Percentiles rank a stretch among this genome's conserved stretches.
Evolutionary conservation across 2,888 invertebrate species (phyloP).

Genomic region (Nipponacmea schrenckii): DNA sequence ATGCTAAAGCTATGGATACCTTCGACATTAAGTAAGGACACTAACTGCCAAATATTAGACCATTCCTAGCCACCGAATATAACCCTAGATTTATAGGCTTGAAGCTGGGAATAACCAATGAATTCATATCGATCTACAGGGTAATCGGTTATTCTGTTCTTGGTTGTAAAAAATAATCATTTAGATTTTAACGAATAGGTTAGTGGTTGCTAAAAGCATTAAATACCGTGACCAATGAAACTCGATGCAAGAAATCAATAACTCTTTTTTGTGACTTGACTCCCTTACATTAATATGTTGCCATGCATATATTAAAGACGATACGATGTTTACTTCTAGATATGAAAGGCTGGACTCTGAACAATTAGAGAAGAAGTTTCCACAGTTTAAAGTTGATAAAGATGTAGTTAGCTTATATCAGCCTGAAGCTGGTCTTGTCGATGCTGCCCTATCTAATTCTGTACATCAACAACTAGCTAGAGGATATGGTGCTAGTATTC

Average conservation of each 20-base stretch:
- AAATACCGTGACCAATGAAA: too few species aligned
- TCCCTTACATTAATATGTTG: too few species aligned
- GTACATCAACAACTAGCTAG: slow-evolving; percentile 62
- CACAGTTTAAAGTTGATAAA: slow-evolving; percentile 53
- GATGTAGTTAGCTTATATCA: slow-evolving; percentile 53
- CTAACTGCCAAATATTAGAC: neutral
- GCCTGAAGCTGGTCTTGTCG: slow-evolving; percentile 61
- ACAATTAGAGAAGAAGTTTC: slow-evolving; percentile 44
- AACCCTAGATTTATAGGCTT: too few species aligned
- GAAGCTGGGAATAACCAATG: too few species aligned
- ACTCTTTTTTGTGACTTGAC: too few species aligned
- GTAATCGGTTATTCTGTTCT: too few species aligned
- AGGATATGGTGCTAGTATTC: slow-evolving; percentile 56
- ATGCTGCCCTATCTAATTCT: slow-evolving; percentile 61
- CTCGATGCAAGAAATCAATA: too few species aligned
- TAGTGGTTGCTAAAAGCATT: too few species aligned
- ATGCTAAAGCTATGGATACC: slow-evolving; percentile 53
- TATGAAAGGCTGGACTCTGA: slow-evolving; percentile 45
- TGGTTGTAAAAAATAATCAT: too few species aligned
- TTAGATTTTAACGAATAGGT: too few species aligned
- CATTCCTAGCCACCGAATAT: neutral
- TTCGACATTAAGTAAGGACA: slow-evolving; percentile 47
- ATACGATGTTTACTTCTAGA: slow-evolving; percentile 23
- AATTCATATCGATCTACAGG: too few species aligned
- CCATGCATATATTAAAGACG: too few species aligned